Evolutionary conservation across 2,113 vertebrate species (phyloP).

Genomic region (Stigmatopora argus): DNA sequence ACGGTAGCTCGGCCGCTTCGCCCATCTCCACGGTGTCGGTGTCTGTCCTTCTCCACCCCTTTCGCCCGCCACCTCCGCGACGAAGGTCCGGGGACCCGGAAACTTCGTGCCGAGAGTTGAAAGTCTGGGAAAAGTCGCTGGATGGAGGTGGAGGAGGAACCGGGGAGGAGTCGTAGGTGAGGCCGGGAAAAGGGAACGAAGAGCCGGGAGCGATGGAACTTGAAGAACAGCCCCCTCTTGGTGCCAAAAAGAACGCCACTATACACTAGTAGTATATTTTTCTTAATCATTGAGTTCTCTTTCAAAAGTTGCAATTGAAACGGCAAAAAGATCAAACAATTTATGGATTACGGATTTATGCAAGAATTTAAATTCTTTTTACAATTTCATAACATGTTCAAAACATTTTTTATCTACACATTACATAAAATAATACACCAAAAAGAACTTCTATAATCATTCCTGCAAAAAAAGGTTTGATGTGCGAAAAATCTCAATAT

Average conservation of each 20-base stretch:
- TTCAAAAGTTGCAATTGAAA: neutral
- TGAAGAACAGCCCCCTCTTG: neutral
- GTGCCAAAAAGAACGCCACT: neutral
- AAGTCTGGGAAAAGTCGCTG: slow-evolving; percentile 33
- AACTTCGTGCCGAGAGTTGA: slow-evolving; percentile 19
- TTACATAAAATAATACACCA: neutral
- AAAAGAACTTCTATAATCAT: neutral
- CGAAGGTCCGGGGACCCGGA: slow-evolving; percentile 7
- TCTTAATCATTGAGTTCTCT: neutral
- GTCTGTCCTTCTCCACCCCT: slow-evolving; percentile 11
- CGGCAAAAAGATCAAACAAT: too few relatives aligned
- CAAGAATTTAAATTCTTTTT: too few relatives aligned
- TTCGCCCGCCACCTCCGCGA: neutral
- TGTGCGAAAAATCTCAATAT: too few relatives aligned
- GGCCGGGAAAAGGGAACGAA: slow-evolving; percentile 49
- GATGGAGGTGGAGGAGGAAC: slow-evolving; percentile 18
- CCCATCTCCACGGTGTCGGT: slow-evolving; percentile 56
- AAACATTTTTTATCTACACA: neutral
- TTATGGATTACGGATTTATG: too few relatives aligned
- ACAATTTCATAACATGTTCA: too few relatives aligned
- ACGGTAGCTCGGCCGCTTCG: slow-evolving; percentile 53
- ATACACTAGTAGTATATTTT: too few relatives aligned
- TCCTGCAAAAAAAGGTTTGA: neutral
- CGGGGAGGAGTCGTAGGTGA: slow-evolving; percentile 40
- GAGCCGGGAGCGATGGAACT: slow-evolving; percentile 15